Evolutionary conservation across 2,113 vertebrate species (phyloP).

Genomic region (Sylvietta virens): DNA sequence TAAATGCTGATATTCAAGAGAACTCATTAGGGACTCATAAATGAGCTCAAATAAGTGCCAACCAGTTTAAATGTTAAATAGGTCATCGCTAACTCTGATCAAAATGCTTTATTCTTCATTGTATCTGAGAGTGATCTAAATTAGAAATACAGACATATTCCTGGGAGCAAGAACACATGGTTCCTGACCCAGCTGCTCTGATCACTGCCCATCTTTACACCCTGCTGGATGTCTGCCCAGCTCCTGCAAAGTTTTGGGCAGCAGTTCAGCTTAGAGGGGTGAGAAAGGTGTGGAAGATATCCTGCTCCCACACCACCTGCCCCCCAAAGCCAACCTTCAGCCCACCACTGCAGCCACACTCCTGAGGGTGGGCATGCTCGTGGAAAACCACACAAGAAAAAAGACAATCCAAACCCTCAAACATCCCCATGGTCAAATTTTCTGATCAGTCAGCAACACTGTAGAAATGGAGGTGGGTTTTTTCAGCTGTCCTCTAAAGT

Average conservation of each 20-base stretch:
- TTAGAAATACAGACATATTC: conserved; percentile 24
- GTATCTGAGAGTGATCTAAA: conserved; percentile 36
- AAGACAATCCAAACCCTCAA: neutral
- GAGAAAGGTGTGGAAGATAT: neutral
- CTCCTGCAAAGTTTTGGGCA: neutral
- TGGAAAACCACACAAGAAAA: neutral
- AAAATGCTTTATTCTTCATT: conserved; percentile 62
- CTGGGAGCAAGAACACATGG: neutral
- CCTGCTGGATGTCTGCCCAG: neutral
- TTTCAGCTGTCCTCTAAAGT: neutral
- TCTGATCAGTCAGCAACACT: neutral
- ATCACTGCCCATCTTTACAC: neutral
- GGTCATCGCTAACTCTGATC: conserved; percentile 50
- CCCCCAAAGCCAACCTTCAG: neutral
- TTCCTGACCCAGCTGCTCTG: neutral
- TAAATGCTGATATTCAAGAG: conserved; percentile 68
- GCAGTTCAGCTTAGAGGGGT: neutral
- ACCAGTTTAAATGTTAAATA: conserved; percentile 70
- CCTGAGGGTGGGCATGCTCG: neutral
- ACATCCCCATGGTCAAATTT: neutral
- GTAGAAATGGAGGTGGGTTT: neutral
- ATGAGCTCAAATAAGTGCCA: conserved; percentile 62
- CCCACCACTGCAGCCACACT: neutral
- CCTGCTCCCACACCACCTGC: neutral
- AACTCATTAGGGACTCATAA: conserved; percentile 62